Base-by-base conservation (phyloP, 2,113 vertebrate species). In the Empidonax traillii region DNA sequence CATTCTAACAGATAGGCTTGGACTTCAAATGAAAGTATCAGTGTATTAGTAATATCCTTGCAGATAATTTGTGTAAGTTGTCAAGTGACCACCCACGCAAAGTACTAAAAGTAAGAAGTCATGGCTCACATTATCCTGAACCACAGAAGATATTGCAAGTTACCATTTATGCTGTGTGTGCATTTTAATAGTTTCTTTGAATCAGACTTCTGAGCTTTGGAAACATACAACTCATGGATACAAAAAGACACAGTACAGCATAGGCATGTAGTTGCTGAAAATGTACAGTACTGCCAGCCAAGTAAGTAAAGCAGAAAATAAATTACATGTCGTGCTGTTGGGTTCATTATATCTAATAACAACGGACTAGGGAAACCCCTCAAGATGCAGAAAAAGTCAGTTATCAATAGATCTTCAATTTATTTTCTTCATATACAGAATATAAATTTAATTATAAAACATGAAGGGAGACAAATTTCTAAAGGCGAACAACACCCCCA, bases 11-110 rank as follows among this genome's bases (percentile, higher is more conserved):
- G 94, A 94, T 94, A 91, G 94, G 79, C 88, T 90, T 78, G 44
- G 68, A 92, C 83, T 93, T 96, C 90, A 97, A 90, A 95, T 93
- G 86, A 90, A 94, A 86, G 44, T 67, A 80, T 52, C 47, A 87
- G 75, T 71, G 44, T 44, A 74, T 75, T 94, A 84, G 43, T 88
- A 96, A 89, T 94, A 92, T 61, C 37, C 56, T 31, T 75, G 41
- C n/a, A 94, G 90, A 92, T 81, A 86, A 41, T 65, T 94, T 86
- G 83, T 95, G 88, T 75, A 86, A 44, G 72, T 94, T 86, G 82
- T 95, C 76, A 61, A 95, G 52, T 90, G 93, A 61, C 96, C 94
- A 96, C 96, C 93, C 93, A 95, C 85, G 17, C 90, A 86, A 96
- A 91, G 24, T 59, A 71, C 71, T 18, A 24, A 33, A 43, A 93